Base-by-base conservation (phyloP, 2,797 vertebrate species). In the Crax fasciolata region DNA sequence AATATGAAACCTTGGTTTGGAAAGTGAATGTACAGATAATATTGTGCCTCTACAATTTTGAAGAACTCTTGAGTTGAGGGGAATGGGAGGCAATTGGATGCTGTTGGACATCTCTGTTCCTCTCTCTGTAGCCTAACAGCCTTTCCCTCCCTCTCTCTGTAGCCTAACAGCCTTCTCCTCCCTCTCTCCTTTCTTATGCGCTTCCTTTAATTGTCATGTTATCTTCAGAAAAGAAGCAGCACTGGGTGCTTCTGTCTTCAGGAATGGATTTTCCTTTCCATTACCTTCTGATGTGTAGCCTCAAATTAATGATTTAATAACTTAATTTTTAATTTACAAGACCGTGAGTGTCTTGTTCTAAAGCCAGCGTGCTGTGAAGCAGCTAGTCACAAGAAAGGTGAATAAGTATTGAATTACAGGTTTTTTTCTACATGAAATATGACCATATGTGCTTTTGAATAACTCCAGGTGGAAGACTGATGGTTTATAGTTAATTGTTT, bases 381-480 rank as follows among this genome's bases (percentile, higher is more conserved):
- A 91, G 52, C 35, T 88, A 85, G 58, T 96, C 39, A 20, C 46
- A 91, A 84, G 54, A 94, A 96, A 93, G 92, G 71, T 88, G 94
- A 96, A 59, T 67, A 85, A 77, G 81, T 95, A 93, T 97, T 94
- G 65, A 72, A 77, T 98, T 97, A 94, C 94, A 89, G 89, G 96
- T 89, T 55, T 97, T 97, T 95, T 96, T 97, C 83, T 94, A 11
- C 54, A 15, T 85, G 93, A 96, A 90, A 70, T 89, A 76, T 66
- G 87, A 92, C 94, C 89, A 73, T 96, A 94, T 92, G 91, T 97
- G 90, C 95, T 94, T 95, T 90, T 97, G 96, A 98, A 94, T 94
- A 92, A 93, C 97, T 98, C 98, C 98, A 98, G 97, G 98, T 98
- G 98, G 96, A 96, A 96, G 91, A 91, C 94, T 97, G 93, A 86